Percentiles rank a stretch among this genome's conserved stretches.
Conservation (phyloP, 2,113 vertebrate species). For the Campylorhamphus procurvoides region DNA sequence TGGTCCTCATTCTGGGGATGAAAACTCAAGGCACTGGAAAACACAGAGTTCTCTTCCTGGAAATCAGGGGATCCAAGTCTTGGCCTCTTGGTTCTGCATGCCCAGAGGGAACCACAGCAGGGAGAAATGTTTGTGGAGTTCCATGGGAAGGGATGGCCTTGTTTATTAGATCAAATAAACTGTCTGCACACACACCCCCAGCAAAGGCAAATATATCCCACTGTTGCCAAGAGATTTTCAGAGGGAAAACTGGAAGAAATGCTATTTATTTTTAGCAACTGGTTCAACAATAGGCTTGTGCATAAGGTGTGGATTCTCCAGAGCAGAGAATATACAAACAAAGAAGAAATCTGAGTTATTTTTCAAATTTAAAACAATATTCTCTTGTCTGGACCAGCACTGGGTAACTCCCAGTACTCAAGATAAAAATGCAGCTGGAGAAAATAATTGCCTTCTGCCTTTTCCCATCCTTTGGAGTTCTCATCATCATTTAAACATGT, state of each 20-base stretch:
- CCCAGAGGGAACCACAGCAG: neutral
- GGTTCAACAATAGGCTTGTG: slow-evolving; percentile 53
- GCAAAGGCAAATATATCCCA: slow-evolving; percentile 32
- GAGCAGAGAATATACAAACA: neutral
- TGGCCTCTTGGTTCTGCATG: neutral
- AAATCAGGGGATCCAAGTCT: neutral
- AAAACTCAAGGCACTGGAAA: neutral
- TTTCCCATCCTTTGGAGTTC: neutral
- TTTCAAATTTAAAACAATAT: neutral
- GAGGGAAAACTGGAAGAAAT: slow-evolving; percentile 30
- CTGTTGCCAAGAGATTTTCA: slow-evolving; percentile 64
- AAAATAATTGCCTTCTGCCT: neutral
- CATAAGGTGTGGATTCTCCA: neutral
- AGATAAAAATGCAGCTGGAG: neutral
- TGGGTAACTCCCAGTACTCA: neutral
- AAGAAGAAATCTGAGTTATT: neutral
- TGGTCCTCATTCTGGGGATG: neutral
- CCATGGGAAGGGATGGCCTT: neutral
- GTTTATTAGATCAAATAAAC: neutral
- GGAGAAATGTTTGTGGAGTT: neutral
- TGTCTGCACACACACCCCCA: neutral
- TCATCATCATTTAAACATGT: neutral
- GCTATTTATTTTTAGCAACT: slow-evolving; percentile 71
- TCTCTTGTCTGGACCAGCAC: neutral
- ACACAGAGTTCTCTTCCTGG: neutral